Evolutionary conservation across 2,113 vertebrate species (phyloP), one percentile per base, ranked within the genome.

Genomic region (Odocoileus hemionus): DNA sequence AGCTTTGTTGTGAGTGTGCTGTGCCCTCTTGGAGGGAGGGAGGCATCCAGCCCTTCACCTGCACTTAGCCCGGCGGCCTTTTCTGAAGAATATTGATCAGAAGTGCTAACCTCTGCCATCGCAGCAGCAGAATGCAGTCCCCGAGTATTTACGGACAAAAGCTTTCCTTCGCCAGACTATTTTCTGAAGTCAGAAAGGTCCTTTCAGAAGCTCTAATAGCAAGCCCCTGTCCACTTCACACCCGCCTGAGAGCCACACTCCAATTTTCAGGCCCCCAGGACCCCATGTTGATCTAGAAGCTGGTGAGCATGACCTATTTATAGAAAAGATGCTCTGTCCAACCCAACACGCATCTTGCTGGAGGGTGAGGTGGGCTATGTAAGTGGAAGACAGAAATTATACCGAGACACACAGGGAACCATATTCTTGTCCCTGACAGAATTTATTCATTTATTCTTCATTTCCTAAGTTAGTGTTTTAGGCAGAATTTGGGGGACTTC

Each of bases 171-270:
- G 8, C 95, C 50, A 87, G 91, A 92, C 91, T 96, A 94, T 98
- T 76, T 97, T 98, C 95, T 83, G 19, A 52, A 97, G 92, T 96
- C 83, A 96, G 94, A 97, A 95, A 93, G 94, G 15, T 83, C 93
- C 93, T 89, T 96, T 60, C 30, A 94, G 76, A 33, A 83, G 45
- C 86, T 70, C 5, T 92, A 98, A 97, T 96, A 92, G 88, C 92
- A 55, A 95, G 55, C 6, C 95, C 88, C 90, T 91, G 43, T 45
- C 93, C 91, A 89, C 98, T 95, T 97, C 97, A 96, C 90, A 79
- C 92, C 89, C 58, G 90, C 10, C 1, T 43, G 86, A 96, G 96
- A 96, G 67, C 93, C 94, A n/a, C 67, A 80, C 95, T 96, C 80
- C 76, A 90, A 86, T 98, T 95, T 86, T 57, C 90, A 96, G 96